These are phyloP conservation scores for Aulostomus chinensis DNA, from an alignment of 2,797 vertebrate genomes.

Conservation along the genomic window DNA sequence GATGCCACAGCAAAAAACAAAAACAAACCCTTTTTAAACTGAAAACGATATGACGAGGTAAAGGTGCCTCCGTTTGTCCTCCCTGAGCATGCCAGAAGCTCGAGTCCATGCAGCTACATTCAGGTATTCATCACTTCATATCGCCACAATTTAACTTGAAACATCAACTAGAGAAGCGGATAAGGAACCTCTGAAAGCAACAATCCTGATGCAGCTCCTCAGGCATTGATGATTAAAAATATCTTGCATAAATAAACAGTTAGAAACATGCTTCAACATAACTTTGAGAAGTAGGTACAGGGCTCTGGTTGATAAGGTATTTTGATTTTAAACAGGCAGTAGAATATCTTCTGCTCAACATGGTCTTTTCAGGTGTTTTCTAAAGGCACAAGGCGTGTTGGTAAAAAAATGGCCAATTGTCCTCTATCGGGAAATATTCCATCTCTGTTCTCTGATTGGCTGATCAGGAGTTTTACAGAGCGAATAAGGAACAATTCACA, in stretches of 20 bases:
- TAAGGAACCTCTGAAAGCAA: too few relatives aligned
- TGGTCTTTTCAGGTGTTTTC: constrained; percentile 1
- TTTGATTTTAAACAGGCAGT: too few relatives aligned
- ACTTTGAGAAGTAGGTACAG: too few relatives aligned
- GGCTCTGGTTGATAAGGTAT: too few relatives aligned
- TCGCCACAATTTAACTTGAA: too few relatives aligned
- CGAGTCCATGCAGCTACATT: constrained; percentile 56
- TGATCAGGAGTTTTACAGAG: constrained; percentile 21
- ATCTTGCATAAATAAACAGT: too few relatives aligned
- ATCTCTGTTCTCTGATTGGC: constrained; percentile 17
- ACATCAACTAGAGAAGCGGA: not conserved
- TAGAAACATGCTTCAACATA: too few relatives aligned
- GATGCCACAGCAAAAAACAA: constrained; percentile 30
- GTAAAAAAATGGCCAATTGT: constrained; percentile 6
- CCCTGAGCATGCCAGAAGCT: constrained; percentile 55
- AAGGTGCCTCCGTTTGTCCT: constrained; percentile 19
- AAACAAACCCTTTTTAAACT: not conserved
- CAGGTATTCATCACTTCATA: not conserved
- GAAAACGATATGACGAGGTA: constrained; percentile 17
- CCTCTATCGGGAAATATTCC: not conserved
- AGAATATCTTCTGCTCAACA: too few relatives aligned
- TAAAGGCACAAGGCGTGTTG: constrained; percentile 39
- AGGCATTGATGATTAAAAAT: too few relatives aligned
- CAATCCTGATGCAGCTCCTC: too few relatives aligned
- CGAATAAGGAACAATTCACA: not conserved